Evolutionary conservation across 1,140 invertebrate genomes (phyloP), one percentile per base, ranked within the genome.

Genomic region (Linepithema humile): DNA sequence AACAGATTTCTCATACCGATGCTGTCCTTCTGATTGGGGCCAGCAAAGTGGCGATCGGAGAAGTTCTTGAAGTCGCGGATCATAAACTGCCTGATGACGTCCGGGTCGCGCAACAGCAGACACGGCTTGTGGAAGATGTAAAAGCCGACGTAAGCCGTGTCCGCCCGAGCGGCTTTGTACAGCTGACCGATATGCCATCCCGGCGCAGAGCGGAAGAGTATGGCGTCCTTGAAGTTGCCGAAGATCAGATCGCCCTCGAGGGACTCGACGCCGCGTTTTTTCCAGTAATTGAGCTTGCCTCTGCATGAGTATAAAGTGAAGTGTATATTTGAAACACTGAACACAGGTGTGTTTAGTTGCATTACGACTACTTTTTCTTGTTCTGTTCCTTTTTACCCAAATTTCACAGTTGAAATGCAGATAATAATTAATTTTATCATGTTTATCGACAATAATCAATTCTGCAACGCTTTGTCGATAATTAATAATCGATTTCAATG

Each of bases 41-140:
- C 84, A 12, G 90, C 72, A 29, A 91, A 91, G 23, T 88, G 85
- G 70, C 94, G 94, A 84, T 95, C 93, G 2, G 90, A 87, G 74
- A 95, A 95, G 85, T 93, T 86, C n/a, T 94, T 91, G 84, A 95
- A 95, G 82, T 95, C 94, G 80, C 94, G 94, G 2, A 95, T 91
- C 17, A 93, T 84, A 4, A 95, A 80, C 3, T 89, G 73, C 43
- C 89, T 89, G n/a, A 91, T 89, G 0, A 90, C 15, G 15, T 88
- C 40, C 0, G 88, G 84, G 78, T 90, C 87, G 4, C 89, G 53
- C 10, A 91, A 3, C 1, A 91, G 17, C 5, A 91, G n/a, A 35
- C 86, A 89, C 0, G 88, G 89, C 35, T 91, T 89, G 48, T 90
- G 87, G 43, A 90, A 84, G 12, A 90, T 90, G 60, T 90, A 89